Evolutionary conservation across 2,888 invertebrate species (phyloP).

Genomic region (Meteorus colon): DNA sequence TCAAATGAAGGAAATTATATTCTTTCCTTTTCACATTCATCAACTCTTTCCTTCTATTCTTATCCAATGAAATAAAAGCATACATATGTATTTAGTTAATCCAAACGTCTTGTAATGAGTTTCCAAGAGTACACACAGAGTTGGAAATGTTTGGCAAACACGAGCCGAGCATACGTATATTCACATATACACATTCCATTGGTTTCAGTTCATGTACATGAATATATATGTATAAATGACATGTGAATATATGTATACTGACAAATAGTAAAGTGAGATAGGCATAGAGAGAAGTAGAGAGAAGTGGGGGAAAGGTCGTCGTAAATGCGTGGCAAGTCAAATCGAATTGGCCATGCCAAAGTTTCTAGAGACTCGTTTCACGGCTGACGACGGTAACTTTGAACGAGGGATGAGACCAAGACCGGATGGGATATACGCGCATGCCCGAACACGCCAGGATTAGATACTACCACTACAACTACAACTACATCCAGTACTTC

Average conservation of each 20-base stretch:
- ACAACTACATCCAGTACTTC: slow-evolving; percentile 15
- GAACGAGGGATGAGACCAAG: slow-evolving; percentile 30
- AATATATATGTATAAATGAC: neutral
- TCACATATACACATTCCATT: neutral
- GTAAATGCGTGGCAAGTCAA: slow-evolving; percentile 56
- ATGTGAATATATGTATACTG: slow-evolving; percentile 2
- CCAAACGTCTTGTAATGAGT: slow-evolving; percentile 10
- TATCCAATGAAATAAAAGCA: neutral
- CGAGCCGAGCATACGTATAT: neutral
- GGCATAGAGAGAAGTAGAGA: neutral
- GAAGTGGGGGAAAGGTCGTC: neutral
- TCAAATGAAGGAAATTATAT: neutral
- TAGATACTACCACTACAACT: neutral
- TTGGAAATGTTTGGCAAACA: slow-evolving; percentile 18
- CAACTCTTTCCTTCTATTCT: neutral
- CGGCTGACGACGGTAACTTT: slow-evolving; percentile 53
- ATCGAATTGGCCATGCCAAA: slow-evolving; percentile 57
- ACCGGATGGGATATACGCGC: neutral
- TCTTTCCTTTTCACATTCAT: neutral
- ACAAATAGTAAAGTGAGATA: neutral
- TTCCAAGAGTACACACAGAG: slow-evolving; percentile 1
- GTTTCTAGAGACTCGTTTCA: slow-evolving; percentile 57
- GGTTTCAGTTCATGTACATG: neutral
- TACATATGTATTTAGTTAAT: neutral
- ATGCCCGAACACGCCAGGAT: neutral